phyloP scores from a whole-genome alignment of 1,140 invertebrate species.

The Pogonomyrmex californicus region DNA sequence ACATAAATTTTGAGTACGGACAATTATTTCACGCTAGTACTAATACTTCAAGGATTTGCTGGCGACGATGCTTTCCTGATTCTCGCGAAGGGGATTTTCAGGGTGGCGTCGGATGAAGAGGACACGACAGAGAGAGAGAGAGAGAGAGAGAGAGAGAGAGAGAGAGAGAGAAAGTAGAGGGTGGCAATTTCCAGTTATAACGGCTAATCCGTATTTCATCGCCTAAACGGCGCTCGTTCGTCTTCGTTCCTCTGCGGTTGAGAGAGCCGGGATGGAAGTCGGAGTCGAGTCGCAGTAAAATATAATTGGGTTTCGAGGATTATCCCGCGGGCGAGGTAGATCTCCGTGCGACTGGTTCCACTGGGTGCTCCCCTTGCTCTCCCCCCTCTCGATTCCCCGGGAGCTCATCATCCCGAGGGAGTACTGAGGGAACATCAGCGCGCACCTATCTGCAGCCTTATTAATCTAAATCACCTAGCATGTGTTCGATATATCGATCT shows the following conservation, averaged over 20 bases:
- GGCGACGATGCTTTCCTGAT: slow-evolving; percentile 71
- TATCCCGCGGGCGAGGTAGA: slow-evolving; percentile 84
- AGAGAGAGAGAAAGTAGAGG: slow-evolving; percentile 71
- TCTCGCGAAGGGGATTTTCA: slow-evolving; percentile 58
- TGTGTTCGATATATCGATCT: slow-evolving; percentile 33
- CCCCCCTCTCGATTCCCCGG: slow-evolving; percentile 54
- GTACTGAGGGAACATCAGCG: slow-evolving; percentile 41
- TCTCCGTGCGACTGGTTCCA: slow-evolving; percentile 82
- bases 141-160: slow-evolving; percentile 40
- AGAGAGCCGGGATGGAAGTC: slow-evolving; percentile 83
- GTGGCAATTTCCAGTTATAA: slow-evolving; percentile 86
- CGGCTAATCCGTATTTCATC: slow-evolving; percentile 87
- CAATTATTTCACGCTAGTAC: slow-evolving; percentile 60
- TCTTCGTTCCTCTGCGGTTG: slow-evolving; percentile 82
- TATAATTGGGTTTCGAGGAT: slow-evolving; percentile 87
- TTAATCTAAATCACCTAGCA: slow-evolving; percentile 65
- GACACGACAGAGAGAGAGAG: slow-evolving; percentile 12
- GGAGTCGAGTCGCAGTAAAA: slow-evolving; percentile 86
- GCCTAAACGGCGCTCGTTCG: slow-evolving; percentile 86
- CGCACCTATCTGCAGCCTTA: slow-evolving; percentile 64
- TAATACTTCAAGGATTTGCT: slow-evolving; percentile 59
- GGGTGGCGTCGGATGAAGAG: slow-evolving; percentile 25
- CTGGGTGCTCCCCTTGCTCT: slow-evolving; percentile 74
- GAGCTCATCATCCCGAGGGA: slow-evolving; percentile 65
- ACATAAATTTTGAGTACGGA: slow-evolving; percentile 60